These are phyloP conservation scores for Forficula auricularia DNA, from an alignment of 1,140 invertebrate genomes.

Conservation along the genomic window DNA sequence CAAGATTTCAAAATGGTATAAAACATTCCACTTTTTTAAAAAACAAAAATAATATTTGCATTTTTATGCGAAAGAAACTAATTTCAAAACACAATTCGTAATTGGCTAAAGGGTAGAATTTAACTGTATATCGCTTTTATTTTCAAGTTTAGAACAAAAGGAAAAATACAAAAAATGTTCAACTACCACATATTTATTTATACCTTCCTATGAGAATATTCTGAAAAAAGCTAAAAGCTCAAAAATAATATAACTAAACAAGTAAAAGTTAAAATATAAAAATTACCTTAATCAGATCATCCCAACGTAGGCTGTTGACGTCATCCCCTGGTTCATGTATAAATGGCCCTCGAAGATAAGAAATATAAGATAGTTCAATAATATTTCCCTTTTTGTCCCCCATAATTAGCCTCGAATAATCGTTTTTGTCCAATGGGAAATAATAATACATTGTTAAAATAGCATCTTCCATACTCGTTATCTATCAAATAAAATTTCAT, in stretches of 20 bases:
- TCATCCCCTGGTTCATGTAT: conserved; percentile 37
- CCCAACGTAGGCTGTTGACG: conserved; percentile 34
- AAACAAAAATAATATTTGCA: too few species aligned
- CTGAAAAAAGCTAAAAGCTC: conserved; percentile 19
- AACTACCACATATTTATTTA: too few species aligned
- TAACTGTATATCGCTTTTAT: too few species aligned
- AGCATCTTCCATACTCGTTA: conserved; percentile 20
- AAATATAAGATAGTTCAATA: conserved; percentile 37
- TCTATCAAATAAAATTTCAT: too few species aligned
- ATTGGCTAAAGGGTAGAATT: too few species aligned
- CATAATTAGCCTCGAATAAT: conserved; percentile 38
- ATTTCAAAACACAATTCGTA: too few species aligned
- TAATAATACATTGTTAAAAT: conserved; percentile 38
- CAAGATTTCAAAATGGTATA: too few species aligned
- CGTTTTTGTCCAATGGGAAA: conserved; percentile 33
- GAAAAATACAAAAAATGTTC: too few species aligned
- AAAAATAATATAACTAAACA: conserved; percentile 8
- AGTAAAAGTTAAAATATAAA: too few species aligned
- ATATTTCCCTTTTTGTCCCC: conserved; percentile 48
- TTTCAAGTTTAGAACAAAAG: too few species aligned
- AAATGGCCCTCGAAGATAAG: conserved; percentile 40
- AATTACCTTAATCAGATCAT: conserved; percentile 29
- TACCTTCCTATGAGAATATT: conserved; percentile 19
- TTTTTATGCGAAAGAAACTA: too few species aligned
- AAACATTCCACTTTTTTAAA: too few species aligned